Evolutionary conservation across 2,113 vertebrate species (phyloP).

Genomic region (Psittacula cyanocephala): DNA sequence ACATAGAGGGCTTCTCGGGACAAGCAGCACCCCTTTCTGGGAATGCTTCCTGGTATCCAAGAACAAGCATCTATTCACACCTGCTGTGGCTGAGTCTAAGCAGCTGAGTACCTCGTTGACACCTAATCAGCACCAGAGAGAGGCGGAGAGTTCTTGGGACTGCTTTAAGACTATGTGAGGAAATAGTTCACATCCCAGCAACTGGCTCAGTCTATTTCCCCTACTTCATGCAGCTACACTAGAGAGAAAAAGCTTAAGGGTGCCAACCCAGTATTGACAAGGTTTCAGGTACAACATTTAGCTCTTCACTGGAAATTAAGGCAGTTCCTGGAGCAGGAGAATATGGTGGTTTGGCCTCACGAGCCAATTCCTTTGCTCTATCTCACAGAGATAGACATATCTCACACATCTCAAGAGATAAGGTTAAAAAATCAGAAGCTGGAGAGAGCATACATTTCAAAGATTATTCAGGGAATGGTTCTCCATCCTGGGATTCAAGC

Average conservation of each 20-base stretch:
- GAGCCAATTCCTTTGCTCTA: not conserved
- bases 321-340: not conserved
- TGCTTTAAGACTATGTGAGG: fast-evolving
- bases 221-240: not conserved
- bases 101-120: not conserved
- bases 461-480: not conserved
- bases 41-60: not conserved
- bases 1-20: not conserved
- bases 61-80: not conserved
- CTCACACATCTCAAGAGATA: not conserved
- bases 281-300: not conserved
- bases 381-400: not conserved
- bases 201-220: not conserved
- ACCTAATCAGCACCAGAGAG: not conserved
- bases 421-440: not conserved
- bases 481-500: not conserved
- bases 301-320: not conserved
- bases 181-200: not conserved
- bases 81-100: not conserved
- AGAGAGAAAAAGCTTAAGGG: not conserved
- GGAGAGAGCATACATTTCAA: not conserved
- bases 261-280: not conserved
- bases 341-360: not conserved
- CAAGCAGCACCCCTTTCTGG: not conserved
- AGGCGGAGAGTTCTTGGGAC: not conserved